Percentiles rank a stretch among this genome's conserved stretches.
Evolutionary conservation across 2,113 vertebrate genomes (phyloP).

Genomic region (Nipponia nippon): DNA sequence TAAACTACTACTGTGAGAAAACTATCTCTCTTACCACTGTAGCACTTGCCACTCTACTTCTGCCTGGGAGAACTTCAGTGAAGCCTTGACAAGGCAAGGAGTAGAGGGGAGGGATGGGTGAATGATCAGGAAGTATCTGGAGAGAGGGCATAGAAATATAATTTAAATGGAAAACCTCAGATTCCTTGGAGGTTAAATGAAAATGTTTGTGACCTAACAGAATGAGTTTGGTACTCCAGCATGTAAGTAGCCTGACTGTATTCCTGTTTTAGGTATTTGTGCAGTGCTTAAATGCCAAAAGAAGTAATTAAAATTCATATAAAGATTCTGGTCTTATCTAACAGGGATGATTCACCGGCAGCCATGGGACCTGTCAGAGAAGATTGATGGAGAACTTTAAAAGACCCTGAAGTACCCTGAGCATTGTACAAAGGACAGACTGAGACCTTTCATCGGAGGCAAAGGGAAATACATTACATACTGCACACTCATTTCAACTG

Average conservation of each 20-base stretch:
- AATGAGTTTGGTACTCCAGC: neutral
- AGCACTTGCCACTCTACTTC: neutral
- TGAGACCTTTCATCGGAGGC: constrained; percentile 33
- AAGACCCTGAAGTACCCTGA: neutral
- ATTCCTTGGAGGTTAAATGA: neutral
- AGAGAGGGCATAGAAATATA: neutral
- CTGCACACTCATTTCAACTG: neutral
- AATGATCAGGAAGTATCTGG: neutral
- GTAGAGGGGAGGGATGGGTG: neutral
- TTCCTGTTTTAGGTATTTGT: neutral
- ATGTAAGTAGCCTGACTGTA: neutral
- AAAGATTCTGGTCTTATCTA: constrained; percentile 20
- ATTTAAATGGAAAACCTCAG: neutral
- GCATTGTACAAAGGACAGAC: neutral
- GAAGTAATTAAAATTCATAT: constrained; percentile 30
- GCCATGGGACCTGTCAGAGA: neutral
- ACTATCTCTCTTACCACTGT: neutral
- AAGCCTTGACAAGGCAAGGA: neutral
- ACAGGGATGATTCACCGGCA: constrained; percentile 40
- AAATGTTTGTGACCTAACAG: neutral
- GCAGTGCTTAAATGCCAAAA: constrained; percentile 24
- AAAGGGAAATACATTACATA: neutral
- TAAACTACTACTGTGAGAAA: neutral
- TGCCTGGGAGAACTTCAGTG: neutral
- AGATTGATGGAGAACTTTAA: constrained; percentile 45